Conservation (phyloP, 2,888 invertebrate genomes). For the Stegana nigrithorax region DNA sequence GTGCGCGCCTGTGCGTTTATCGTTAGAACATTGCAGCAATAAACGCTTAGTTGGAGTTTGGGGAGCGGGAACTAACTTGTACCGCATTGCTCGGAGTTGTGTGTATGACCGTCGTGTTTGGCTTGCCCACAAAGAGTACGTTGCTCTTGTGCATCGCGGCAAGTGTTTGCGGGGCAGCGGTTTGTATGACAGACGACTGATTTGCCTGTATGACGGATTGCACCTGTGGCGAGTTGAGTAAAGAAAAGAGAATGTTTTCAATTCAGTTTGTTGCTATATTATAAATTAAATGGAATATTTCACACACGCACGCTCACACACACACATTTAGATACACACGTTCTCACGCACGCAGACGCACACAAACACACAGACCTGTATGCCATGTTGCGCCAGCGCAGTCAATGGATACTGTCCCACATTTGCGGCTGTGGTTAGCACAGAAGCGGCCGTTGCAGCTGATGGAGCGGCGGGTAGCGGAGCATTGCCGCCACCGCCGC, state of each 20-base stretch:
- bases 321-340: constrained; percentile 79
- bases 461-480: constrained; percentile 26
- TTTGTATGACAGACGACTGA: constrained; percentile 96
- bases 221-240: constrained; percentile 72
- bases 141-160: constrained; percentile 85
- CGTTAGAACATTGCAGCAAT: too few species aligned
- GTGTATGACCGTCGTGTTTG: constrained; percentile 88
- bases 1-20: too few species aligned
- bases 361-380: constrained; percentile 72
- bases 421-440: constrained; percentile 75
- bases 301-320: neutral
- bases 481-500: constrained; percentile 20
- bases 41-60: neutral
- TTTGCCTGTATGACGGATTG: constrained; percentile 97
- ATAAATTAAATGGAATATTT: neutral
- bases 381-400: constrained; percentile 69
- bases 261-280: neutral
- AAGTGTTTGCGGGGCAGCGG: constrained; percentile 86
- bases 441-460: constrained; percentile 55
- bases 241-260: neutral
- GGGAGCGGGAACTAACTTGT: constrained; percentile 71
- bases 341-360: too few species aligned
- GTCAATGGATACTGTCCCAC: constrained; percentile 88
- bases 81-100: constrained; percentile 80
- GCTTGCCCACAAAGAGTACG: constrained; percentile 90